A percentile compares a stretch with the other conserved stretches of the same genome.
Conservation (phyloP, 2,797 vertebrate species). For the Strix occidentalis region DNA sequence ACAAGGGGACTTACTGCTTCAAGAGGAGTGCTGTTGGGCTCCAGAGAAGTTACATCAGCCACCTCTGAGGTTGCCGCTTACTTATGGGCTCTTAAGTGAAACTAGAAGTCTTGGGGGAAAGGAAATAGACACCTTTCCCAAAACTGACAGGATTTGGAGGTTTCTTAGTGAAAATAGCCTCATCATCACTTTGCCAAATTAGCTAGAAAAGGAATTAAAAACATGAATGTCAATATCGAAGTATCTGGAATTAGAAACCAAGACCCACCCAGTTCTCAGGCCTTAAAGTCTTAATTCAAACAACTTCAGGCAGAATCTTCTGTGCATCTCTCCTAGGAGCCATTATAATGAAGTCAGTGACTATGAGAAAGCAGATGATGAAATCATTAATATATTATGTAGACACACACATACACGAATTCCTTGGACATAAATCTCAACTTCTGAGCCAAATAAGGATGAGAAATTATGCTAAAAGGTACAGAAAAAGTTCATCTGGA, state of each 20-base stretch:
- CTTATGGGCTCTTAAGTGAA: not conserved
- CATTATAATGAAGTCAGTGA: not conserved
- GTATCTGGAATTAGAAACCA: not conserved
- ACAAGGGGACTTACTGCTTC: not conserved
- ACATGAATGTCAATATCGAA: fast-evolving
- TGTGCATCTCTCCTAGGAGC: not conserved
- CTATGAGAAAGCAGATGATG: not conserved
- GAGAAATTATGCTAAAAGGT: not conserved
- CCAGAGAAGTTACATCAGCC: not conserved
- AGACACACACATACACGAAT: not conserved
- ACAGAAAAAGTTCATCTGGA: not conserved
- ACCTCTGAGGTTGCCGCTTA: not conserved
- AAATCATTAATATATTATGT: not conserved
- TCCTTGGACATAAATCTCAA: conserved; percentile 11
- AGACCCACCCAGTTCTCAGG: not conserved
- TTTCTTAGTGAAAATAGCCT: not conserved
- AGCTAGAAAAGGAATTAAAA: not conserved
- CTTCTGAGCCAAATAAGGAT: not conserved
- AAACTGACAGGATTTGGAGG: not conserved
- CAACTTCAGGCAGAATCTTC: not conserved
- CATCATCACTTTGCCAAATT: not conserved
- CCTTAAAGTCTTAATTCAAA: not conserved
- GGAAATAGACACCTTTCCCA: not conserved
- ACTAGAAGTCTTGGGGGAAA: not conserved
- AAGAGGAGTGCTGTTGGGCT: not conserved